These are phyloP conservation scores for Acipenser oxyrinchus DNA, from an alignment of 2,797 vertebrate species.

Conservation along the genomic window DNA sequence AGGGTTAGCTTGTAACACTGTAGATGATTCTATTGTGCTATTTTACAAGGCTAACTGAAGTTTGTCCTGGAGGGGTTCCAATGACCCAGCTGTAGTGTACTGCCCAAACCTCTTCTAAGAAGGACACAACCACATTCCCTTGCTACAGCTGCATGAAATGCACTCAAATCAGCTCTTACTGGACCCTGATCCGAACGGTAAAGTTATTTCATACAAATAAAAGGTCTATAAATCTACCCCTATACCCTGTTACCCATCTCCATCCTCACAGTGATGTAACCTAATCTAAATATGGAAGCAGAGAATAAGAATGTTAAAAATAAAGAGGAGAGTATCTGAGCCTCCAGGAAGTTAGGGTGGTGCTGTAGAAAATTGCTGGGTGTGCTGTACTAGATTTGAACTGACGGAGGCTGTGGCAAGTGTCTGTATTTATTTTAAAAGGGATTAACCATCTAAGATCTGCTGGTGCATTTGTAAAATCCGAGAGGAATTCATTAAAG, in stretches of 20 bases:
- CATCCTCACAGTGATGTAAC: slow-evolving; percentile 3
- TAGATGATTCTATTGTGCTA: background rate
- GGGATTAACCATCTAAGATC: background rate
- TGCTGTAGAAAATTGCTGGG: slow-evolving; percentile 60
- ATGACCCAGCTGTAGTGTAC: slow-evolving; percentile 23
- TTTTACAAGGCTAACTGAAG: slow-evolving; percentile 24
- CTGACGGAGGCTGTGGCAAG: slow-evolving; percentile 42
- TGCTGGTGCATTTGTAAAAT: too few relatives aligned
- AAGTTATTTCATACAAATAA: too few relatives aligned
- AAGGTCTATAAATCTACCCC: background rate
- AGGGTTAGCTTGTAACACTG: too few relatives aligned
- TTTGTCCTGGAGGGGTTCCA: slow-evolving; percentile 28
- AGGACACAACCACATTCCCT: slow-evolving; percentile 12
- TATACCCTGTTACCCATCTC: slow-evolving; percentile 21
- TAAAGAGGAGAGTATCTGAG: slow-evolving; percentile 46
- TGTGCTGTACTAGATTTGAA: slow-evolving; percentile 46
- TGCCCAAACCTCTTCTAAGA: slow-evolving; percentile 21
- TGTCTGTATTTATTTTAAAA: background rate
- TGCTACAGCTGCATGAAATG: slow-evolving; percentile 9
- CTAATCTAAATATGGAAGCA: slow-evolving; percentile 6
- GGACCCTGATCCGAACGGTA: too few relatives aligned
- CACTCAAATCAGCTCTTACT: slow-evolving; percentile 9
- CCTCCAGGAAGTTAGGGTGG: slow-evolving; percentile 55
- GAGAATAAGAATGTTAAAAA: slow-evolving; percentile 47
- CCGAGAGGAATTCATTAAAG: too few relatives aligned